A percentile compares a stretch with the other conserved stretches of the same genome.
phyloP scores from a whole-genome alignment of 35 echinoderm and acorn worm species.

The Acanthaster planci region DNA sequence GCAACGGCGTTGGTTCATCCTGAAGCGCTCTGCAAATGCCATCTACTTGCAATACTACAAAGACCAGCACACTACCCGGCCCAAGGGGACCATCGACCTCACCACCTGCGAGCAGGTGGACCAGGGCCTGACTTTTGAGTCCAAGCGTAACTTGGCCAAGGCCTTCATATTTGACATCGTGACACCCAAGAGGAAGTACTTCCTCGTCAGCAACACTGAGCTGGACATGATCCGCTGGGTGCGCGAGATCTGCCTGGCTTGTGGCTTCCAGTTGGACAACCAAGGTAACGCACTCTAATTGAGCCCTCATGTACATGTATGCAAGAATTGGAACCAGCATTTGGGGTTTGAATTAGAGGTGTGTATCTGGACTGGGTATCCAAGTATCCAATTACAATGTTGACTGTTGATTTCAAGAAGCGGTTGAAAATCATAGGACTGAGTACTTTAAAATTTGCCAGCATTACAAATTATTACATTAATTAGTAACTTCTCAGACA shows the following conservation, averaged over 20 bases:
- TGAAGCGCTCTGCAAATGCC: slow-evolving; percentile 28
- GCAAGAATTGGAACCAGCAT: neutral
- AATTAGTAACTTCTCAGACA: too few species aligned
- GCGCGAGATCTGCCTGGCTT: slow-evolving; percentile 72
- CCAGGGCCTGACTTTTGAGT: slow-evolving; percentile 83
- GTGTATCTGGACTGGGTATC: neutral
- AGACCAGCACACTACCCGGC: slow-evolving; percentile 50
- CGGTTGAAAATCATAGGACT: neutral
- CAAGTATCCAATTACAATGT: neutral
- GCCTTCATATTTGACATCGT: slow-evolving; percentile 86
- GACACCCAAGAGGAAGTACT: slow-evolving; percentile 79
- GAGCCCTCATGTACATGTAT: too few species aligned
- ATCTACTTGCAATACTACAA: slow-evolving; percentile 76
- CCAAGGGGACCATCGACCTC: slow-evolving; percentile 78
- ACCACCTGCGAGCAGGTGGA: slow-evolving; percentile 73
- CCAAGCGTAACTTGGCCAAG: slow-evolving; percentile 53
- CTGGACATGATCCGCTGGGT: slow-evolving; percentile 88
- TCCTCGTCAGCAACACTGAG: slow-evolving; percentile 77
- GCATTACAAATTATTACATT: too few species aligned
- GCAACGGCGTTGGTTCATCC: slow-evolving; percentile 76
- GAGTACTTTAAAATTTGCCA: too few species aligned
- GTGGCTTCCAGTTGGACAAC: slow-evolving; percentile 81
- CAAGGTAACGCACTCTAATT: too few species aligned
- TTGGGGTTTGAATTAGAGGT: neutral
- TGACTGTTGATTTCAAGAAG: neutral